These are phyloP conservation scores for Ectobius pallidus DNA, from an alignment of 2,888 invertebrate genomes.

Conservation along the genomic window DNA sequence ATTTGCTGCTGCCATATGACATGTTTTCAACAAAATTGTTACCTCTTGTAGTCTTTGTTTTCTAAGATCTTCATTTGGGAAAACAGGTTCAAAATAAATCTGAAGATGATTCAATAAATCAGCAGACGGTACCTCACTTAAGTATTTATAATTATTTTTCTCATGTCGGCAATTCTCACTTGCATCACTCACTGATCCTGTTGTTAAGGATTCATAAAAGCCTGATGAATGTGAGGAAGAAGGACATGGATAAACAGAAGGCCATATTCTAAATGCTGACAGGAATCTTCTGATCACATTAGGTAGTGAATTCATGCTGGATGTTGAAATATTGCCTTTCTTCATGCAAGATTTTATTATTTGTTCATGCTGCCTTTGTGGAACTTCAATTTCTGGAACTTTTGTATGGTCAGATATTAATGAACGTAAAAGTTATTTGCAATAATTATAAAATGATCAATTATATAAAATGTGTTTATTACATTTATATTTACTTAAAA, in stretches of 20 bases:
- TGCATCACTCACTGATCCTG: too few relatives aligned
- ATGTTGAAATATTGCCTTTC: neutral
- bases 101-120: slow-evolving; percentile 29
- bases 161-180: too few relatives aligned
- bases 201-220: too few relatives aligned
- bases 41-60: slow-evolving; percentile 51
- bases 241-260: too few relatives aligned
- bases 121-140: neutral
- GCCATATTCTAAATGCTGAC: neutral
- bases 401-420: too few relatives aligned
- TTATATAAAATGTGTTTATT: too few relatives aligned
- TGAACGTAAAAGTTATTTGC: too few relatives aligned
- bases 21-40: slow-evolving; percentile 52
- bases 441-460: too few relatives aligned
- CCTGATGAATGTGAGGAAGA: neutral
- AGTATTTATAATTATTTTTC: neutral
- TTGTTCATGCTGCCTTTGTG: neutral
- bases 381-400: neutral
- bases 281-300: neutral
- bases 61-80: slow-evolving; percentile 43
- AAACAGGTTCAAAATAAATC: slow-evolving; percentile 46
- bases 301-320: neutral
- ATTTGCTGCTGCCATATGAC: slow-evolving; percentile 55
- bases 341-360: neutral
- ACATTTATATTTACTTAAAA: too few relatives aligned